A percentile compares a stretch with the other conserved stretches of the same genome.
Conservation (phyloP, 1,140 invertebrate genomes). For the Zaprionus tsacasi region DNA sequence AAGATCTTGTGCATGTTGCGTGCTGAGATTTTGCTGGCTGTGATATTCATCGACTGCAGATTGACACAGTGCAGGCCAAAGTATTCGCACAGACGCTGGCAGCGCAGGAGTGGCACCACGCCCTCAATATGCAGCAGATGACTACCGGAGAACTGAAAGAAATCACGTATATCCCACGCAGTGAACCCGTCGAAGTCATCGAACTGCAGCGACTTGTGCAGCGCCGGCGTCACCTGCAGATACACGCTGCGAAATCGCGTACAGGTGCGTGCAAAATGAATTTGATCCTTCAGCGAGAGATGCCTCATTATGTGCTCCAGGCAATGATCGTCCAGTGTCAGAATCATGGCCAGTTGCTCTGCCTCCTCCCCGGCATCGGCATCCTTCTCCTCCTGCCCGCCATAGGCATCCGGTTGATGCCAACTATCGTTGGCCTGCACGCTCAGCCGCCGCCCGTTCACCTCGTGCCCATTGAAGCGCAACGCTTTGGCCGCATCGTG, state of each 20-base stretch:
- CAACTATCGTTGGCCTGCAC: slow-evolving; percentile 52
- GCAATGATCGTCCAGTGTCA: slow-evolving; percentile 39
- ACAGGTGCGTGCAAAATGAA: slow-evolving; percentile 40
- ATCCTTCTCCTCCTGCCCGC: background rate
- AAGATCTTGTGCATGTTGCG: slow-evolving; percentile 43
- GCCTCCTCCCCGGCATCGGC: too few relatives aligned
- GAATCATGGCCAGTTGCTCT: background rate
- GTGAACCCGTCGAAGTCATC: slow-evolving; percentile 32
- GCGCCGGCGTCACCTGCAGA: slow-evolving; percentile 6
- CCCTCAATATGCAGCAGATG: slow-evolving; percentile 33
- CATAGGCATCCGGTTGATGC: slow-evolving; percentile 53
- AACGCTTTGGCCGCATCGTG: slow-evolving; percentile 33
- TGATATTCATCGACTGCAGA: slow-evolving; percentile 13
- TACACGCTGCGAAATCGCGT: slow-evolving; percentile 30
- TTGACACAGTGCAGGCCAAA: slow-evolving; percentile 39
- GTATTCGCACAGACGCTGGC: slow-evolving; percentile 40
- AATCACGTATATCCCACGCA: slow-evolving; percentile 49
- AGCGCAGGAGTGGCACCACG: slow-evolving; percentile 27
- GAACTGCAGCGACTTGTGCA: slow-evolving; percentile 13
- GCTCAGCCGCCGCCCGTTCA: slow-evolving; percentile 15
- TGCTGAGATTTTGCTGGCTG: slow-evolving; percentile 18
- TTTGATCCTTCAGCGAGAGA: slow-evolving; percentile 23
- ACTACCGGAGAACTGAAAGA: slow-evolving; percentile 38
- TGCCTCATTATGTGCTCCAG: slow-evolving; percentile 25
- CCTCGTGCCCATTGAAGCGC: slow-evolving; percentile 10